Percentiles rank a stretch among this genome's conserved stretches.
phyloP scores from a whole-genome alignment of 2,888 invertebrate species.

The Metellina segmentata region DNA sequence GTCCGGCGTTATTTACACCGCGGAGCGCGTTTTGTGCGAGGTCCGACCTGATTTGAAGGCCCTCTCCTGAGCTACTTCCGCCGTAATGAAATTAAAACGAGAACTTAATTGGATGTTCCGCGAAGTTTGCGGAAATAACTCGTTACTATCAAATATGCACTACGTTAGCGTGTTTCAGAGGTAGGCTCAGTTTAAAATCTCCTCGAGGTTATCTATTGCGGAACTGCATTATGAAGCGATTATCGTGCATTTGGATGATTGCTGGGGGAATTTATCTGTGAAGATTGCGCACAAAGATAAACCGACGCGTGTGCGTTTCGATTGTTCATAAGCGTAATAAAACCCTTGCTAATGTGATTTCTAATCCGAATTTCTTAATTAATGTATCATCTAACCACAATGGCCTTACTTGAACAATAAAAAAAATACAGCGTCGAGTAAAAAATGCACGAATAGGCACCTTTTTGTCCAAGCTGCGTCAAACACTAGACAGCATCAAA shows the following conservation, averaged over 20 bases:
- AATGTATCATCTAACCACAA: no score
- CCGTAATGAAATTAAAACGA: slow-evolving; percentile 8
- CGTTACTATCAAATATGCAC: neutral
- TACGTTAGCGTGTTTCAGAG: neutral
- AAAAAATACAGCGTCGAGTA: no score
- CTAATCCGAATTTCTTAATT: no score
- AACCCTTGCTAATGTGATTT: no score
- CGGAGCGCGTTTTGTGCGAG: neutral
- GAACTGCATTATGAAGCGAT: neutral
- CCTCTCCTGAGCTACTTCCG: neutral
- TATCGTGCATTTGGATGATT: neutral
- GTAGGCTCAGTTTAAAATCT: neutral
- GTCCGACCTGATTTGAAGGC: neutral
- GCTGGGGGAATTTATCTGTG: no score
- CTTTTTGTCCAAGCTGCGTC: no score
- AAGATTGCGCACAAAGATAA: neutral
- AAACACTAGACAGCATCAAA: no score
- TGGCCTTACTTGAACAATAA: no score
- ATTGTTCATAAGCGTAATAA: no score
- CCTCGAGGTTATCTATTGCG: neutral
- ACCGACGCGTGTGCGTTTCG: neutral
- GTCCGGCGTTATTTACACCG: neutral
- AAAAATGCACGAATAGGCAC: no score
- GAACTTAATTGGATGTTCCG: neutral
- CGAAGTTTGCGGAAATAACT: no score